phyloP scores from a whole-genome alignment of 2,888 invertebrate species.

The Pterobdella sp. region DNA sequence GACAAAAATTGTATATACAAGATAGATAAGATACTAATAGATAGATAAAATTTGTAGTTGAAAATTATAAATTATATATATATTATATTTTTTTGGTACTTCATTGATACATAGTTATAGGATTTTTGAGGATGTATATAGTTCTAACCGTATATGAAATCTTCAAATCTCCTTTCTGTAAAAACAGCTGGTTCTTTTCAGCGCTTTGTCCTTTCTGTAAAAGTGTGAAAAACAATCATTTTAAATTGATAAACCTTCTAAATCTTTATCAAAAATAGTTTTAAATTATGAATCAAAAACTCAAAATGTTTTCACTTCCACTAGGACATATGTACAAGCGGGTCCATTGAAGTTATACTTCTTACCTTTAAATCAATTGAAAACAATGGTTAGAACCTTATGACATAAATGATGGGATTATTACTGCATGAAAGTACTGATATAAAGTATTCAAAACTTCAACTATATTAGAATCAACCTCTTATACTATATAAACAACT shows the following conservation, averaged over 20 bases:
- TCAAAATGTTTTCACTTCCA: constrained; percentile 22
- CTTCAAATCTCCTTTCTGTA: constrained; percentile 32
- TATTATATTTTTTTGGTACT: too few relatives aligned
- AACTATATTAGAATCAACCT: too few relatives aligned
- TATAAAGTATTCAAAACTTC: too few relatives aligned
- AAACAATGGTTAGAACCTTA: too few relatives aligned
- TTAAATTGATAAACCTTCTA: not conserved
- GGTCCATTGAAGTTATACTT: constrained; percentile 39
- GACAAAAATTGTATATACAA: not conserved
- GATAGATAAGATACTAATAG: too few relatives aligned
- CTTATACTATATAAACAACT: too few relatives aligned
- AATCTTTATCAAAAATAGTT: not conserved
- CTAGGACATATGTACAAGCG: constrained; percentile 30
- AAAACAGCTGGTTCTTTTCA: constrained; percentile 24
- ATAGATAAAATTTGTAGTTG: too few relatives aligned
- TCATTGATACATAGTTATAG: too few relatives aligned
- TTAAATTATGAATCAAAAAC: not conserved
- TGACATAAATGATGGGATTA: too few relatives aligned
- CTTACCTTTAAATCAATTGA: constrained; percentile 32
- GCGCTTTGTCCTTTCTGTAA: constrained; percentile 15
- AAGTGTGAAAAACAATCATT: not conserved
- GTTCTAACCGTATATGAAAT: constrained; percentile 29
- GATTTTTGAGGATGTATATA: too few relatives aligned
- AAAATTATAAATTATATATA: too few relatives aligned
- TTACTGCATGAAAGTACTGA: too few relatives aligned